Percentiles rank a stretch among this genome's conserved stretches.
Conservation (phyloP, 2,797 vertebrate genomes). For the Hephaestus fuliginosus region DNA sequence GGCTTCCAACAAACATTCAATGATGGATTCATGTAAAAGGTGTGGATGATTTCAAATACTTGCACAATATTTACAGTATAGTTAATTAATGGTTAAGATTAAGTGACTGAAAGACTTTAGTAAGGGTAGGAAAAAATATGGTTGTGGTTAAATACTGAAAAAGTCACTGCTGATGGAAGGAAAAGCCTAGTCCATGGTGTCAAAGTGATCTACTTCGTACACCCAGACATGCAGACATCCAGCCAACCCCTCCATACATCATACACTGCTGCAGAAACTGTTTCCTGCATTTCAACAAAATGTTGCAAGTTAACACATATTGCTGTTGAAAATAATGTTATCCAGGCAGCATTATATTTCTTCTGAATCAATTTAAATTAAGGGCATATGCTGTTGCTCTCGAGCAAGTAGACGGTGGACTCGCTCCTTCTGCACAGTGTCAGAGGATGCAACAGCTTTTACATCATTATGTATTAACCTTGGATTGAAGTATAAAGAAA, state of each 20-base stretch:
- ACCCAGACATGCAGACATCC: not conserved
- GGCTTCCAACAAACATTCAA: not conserved
- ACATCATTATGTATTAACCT: not conserved
- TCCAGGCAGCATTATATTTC: not conserved
- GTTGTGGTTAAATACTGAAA: not conserved
- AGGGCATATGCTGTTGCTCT: too few relatives aligned
- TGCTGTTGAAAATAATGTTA: not conserved
- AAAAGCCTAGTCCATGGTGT: not conserved
- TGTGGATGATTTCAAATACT: not conserved
- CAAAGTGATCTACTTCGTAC: too few relatives aligned
- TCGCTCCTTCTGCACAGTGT: not conserved
- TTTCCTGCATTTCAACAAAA: slow-evolving; percentile 5
- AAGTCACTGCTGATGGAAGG: not conserved
- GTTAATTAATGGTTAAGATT: not conserved
- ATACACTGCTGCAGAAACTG: not conserved
- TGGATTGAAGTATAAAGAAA: not conserved
- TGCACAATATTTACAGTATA: not conserved
- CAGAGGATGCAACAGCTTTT: not conserved
- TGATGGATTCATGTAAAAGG: not conserved
- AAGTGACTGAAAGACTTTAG: not conserved
- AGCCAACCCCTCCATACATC: not conserved
- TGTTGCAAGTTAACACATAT: too few relatives aligned
- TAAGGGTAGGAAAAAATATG: too few relatives aligned
- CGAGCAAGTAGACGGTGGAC: too few relatives aligned
- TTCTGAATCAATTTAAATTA: too few relatives aligned